Base-by-base conservation (phyloP, 2,113 vertebrate genomes). In the Catharus minimus region DNA sequence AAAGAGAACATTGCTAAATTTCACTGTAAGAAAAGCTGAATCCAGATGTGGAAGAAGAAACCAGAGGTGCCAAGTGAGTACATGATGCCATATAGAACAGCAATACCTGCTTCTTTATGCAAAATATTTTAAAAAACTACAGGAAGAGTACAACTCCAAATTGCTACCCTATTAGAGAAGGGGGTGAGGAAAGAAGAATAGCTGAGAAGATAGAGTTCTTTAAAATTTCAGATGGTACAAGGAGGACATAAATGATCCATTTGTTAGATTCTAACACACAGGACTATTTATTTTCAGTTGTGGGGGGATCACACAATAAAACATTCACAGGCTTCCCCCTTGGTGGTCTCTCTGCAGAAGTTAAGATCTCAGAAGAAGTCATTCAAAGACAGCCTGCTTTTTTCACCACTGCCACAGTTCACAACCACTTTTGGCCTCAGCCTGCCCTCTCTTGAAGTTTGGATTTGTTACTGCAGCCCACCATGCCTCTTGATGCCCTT, bases 401-500 rank as follows among this genome's bases (percentile, higher is more conserved):
- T 69, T 82, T 75, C 30, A 60, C 22, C 11, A 68, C 7, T 5
- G 22, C 20, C 21, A 15, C 32, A 10, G 14, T 26, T 75, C 27
- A 53, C 24, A 65, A 60, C 1, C 14, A 39, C 15, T 60, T 81
- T 38, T 21, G 8, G 9, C 18, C 15, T 73, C 44, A 74, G 47
- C 14, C 15, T 62, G 11, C 7, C 8, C 13, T 39, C 18, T 58
- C 17, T 50, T n/a, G 46, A 53, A 49, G 15, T 69, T 13, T 64
- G 13, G 4, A 46, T 53, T 56, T 33, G 24, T 26, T 68, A 32
- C 32, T 52, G 30, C 24, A 76, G 65, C 13, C 19, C 7, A n/a
- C n/a, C 16, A 26, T 16, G 4, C 2, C 0, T 73, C 15, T 44
- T 62, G 33, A 43, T 33, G 24, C 5, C 20, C 1, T 0, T 56